These are phyloP conservation scores for Pseudolaguvia tuberculata DNA, from an alignment of 2,113 vertebrate genomes.

Conservation along the genomic window DNA sequence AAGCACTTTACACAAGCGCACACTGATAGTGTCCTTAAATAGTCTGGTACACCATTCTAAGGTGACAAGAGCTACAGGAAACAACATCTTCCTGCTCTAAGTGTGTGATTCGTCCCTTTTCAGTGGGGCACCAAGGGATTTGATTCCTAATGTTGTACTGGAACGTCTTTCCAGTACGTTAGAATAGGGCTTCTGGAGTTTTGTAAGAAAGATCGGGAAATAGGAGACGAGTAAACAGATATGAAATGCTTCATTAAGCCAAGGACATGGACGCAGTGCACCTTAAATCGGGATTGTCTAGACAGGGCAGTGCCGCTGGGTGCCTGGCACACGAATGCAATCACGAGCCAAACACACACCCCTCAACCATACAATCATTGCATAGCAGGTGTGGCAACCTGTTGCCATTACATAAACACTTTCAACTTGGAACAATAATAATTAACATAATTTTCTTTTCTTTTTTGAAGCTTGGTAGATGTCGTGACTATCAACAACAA, in stretches of 20 bases:
- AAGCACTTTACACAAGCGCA: constrained; percentile 16
- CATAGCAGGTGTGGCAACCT: constrained; percentile 3
- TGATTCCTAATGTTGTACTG: not conserved
- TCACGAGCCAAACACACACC: not conserved
- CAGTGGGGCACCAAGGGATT: not conserved
- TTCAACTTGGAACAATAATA: not conserved
- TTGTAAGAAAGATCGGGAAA: constrained; percentile 25
- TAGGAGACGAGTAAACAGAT: constrained; percentile 18
- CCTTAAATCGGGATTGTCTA: not conserved
- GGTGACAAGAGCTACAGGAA: not conserved
- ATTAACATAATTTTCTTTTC: not conserved
- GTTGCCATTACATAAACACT: constrained; percentile 10
- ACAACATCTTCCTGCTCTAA: not conserved
- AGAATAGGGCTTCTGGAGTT: constrained; percentile 29
- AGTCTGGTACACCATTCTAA: not conserved
- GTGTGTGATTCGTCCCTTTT: not conserved
- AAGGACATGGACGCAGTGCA: not conserved
- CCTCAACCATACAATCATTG: not conserved
- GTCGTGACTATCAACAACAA: not conserved
- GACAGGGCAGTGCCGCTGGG: not conserved
- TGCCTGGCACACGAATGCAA: constrained; percentile 16
- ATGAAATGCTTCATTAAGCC: constrained; percentile 21
- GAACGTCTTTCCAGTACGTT: constrained; percentile 7
- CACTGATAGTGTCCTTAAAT: constrained; percentile 11
- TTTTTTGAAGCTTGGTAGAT: too few relatives aligned